Conservation (phyloP, 2,113 vertebrate species). For the Hystrix brachyura region DNA sequence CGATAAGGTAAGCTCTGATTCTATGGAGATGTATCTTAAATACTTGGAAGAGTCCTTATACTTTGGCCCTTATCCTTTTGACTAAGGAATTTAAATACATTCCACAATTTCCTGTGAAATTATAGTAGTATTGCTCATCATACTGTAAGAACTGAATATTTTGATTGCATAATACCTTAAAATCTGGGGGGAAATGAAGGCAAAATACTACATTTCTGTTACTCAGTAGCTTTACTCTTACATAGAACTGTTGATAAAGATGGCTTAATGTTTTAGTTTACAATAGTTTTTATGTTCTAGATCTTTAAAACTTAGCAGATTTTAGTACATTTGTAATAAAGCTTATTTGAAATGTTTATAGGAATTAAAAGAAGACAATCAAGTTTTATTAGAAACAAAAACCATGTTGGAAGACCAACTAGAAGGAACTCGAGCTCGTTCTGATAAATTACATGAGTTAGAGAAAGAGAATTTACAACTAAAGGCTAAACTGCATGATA, state of each 20-base stretch:
- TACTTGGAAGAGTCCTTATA: conserved; percentile 16
- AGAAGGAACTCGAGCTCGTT: conserved; percentile 94
- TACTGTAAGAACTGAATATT: conserved; percentile 39
- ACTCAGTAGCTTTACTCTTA: conserved; percentile 24
- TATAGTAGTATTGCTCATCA: neutral
- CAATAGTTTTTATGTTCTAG: conserved; percentile 28
- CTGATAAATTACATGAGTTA: conserved; percentile 97
- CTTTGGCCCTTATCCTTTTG: neutral
- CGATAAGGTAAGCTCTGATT: conserved; percentile 9
- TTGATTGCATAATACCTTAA: conserved; percentile 54
- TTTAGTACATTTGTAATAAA: conserved; percentile 48
- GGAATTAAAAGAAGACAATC: conserved; percentile 99
- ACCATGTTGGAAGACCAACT: conserved; percentile 98
- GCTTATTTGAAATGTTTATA: conserved; percentile 84
- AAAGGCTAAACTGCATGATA: conserved; percentile 97
- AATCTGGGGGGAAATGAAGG: neutral
- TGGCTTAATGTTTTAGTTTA: conserved; percentile 30
- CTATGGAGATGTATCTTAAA: conserved; percentile 16
- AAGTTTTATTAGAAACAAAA: conserved; percentile 98
- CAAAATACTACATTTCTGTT: conserved; percentile 24
- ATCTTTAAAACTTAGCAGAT: conserved; percentile 58
- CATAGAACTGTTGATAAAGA: conserved; percentile 14
- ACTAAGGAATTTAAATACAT: conserved; percentile 47
- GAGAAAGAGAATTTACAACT: conserved; percentile 98
- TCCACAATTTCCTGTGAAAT: conserved; percentile 42